Evolutionary conservation across 2,888 invertebrate genomes (phyloP), one percentile per base, ranked within the genome.

Genomic region (Zele albiditarsus): DNA sequence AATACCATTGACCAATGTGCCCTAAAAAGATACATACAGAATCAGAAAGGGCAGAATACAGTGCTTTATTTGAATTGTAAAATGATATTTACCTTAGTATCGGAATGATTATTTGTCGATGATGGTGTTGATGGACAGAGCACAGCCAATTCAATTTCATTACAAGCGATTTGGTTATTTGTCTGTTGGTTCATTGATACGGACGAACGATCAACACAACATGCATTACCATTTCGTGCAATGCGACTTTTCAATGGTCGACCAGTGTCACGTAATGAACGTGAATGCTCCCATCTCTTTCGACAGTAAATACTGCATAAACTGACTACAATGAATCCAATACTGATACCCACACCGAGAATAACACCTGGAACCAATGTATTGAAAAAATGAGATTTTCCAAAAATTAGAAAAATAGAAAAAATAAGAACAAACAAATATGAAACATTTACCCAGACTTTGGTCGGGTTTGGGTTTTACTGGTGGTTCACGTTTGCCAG

Each of bases 51-150:
- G 31, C 4, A 31, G 4, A 31, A 31, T 31, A 12, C 8, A 38
- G 12, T 12, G 12, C 8, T 8, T 38, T 38, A 8, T 38, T 38
- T 12, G 10, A 38, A 38, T 38, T 12, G 38, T 38, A 8, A 12
- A 38, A 25, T 16, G 46, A 72, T 66, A 58, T n/a, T 27, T 87
- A 92, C 92, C 90, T 93, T 93, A 0, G 92, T 91, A 82, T 93
- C 92, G n/a, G 91, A 86, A 81, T 91, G 91, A 16, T 87, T 85
- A 83, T 86, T 87, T 1, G 81, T 82, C n/a, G 84, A 77, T 20
- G 83, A 79, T 4, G 88, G 86, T 25, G 87, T 85, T n/a, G 85
- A 82, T 2, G 88, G 87, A 77, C 88, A 89, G 58, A 90, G 89
- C 78, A 89, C 89, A 16, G 85, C 87, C 62, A 89, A 78, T 80